Evolutionary conservation across 2,797 vertebrate genomes (phyloP), one percentile per base, ranked within the genome.

Genomic region (Cossypha niveicapilla): DNA sequence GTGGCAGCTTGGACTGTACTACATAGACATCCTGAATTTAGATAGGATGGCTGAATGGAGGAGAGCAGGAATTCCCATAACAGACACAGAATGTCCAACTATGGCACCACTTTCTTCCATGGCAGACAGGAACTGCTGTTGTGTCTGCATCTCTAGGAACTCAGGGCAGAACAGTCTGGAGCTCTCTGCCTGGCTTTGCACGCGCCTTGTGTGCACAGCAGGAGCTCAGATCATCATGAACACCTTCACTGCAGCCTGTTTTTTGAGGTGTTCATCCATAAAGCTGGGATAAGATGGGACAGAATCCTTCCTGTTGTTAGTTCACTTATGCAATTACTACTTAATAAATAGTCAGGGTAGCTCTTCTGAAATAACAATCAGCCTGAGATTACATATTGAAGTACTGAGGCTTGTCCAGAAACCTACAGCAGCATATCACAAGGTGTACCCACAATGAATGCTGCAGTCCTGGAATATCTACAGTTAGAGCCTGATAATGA

Each of bases 341-440:
- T 54, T 58, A 88, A 62, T 60, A 77, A 71, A 65, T 10, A 62
- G 28, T 14, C 44, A 41, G 42, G 30, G 17, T 44, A 89, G 41
- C 25, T 81, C 63, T 42, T 81, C 21, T 86, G 68, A 92, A 50
- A 53, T 54, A 47, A 45, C 15, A 30, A 23, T 62, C 42, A 72
- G 58, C 34, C 23, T 19, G 18, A 81, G 93, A 70, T 94, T 96
- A 72, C 74, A 54, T 68, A 78, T 84, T 89, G 58, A 96, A 88
- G 37, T 41, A 23, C 80, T 10, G 57, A 91, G 86, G 86, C 56
- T 93, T 92, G 74, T 92, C 82, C 83, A 86, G 60, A 70, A 72
- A 75, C 90, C 61, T 60, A 82, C 50, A 92, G 47, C 84, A 95
- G 74, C 39, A n/a, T 63, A 92, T 93, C 86, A 94, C 65, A 97